A percentile compares a stretch with the other conserved stretches of the same genome.
phyloP scores from a whole-genome alignment of 2,113 vertebrate species.

The Notothenia coriiceps region DNA sequence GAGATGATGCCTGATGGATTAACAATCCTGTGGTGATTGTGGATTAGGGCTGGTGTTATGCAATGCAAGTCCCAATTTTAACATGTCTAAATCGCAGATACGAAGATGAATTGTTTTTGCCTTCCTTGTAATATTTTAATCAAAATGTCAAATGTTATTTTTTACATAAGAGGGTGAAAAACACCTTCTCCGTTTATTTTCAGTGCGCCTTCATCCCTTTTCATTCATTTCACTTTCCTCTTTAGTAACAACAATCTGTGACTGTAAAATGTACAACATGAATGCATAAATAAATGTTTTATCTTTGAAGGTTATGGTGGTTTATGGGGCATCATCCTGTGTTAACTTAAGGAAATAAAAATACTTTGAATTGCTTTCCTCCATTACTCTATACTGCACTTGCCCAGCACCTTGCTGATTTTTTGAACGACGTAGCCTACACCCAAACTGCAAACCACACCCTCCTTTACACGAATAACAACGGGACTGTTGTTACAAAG shows the following conservation, averaged over 20 bases:
- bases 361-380: background rate
- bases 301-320: background rate
- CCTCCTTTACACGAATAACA: background rate
- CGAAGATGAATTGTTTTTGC: background rate
- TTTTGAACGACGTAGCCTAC: background rate
- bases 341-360: background rate
- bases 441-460: background rate
- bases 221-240: background rate
- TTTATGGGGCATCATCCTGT: background rate
- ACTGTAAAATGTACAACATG: no score
- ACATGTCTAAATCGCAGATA: background rate
- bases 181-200: background rate
- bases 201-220: background rate
- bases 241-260: background rate
- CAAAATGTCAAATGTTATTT: background rate
- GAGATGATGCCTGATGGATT: conserved; percentile 59
- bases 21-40: conserved; percentile 14
- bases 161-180: background rate
- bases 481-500: no score
- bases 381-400: background rate
- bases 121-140: conserved; percentile 16
- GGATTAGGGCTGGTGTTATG: conserved; percentile 41
- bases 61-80: background rate
- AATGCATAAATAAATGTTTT: background rate
- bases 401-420: background rate